Evolutionary conservation across 2,113 vertebrate species (phyloP).

Genomic region (Bolborhynchus lineola): DNA sequence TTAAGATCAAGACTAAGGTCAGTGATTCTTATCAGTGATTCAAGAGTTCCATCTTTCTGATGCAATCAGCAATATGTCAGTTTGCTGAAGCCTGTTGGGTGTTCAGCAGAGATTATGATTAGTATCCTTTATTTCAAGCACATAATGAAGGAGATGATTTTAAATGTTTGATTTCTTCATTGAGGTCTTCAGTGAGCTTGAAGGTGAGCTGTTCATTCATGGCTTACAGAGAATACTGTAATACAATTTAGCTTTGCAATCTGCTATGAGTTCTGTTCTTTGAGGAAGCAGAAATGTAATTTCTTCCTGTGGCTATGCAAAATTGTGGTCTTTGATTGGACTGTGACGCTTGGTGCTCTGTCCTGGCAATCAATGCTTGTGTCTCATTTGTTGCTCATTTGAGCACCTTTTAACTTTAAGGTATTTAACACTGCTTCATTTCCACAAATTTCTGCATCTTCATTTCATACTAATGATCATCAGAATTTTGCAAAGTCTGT

Average conservation of each 20-base stretch:
- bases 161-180: background rate
- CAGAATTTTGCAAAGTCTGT: background rate
- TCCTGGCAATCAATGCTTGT: background rate
- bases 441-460: background rate
- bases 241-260: background rate
- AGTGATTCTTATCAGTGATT: background rate
- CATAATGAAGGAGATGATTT: background rate
- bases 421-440: background rate
- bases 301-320: background rate
- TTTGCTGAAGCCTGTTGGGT: background rate
- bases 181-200: background rate
- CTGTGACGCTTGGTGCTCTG: background rate
- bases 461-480: background rate
- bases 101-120: background rate
- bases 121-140: background rate
- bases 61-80: background rate
- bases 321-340: background rate
- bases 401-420: background rate
- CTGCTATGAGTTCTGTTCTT: background rate
- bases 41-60: background rate
- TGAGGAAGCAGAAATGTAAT: background rate
- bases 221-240: background rate
- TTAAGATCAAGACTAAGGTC: background rate
- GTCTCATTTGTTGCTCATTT: background rate
- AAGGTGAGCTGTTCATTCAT: background rate